Conservation (phyloP, 30 jellyfish, hydroid and myxozoan species). For the Hydractinia symbiolongicarpus region DNA sequence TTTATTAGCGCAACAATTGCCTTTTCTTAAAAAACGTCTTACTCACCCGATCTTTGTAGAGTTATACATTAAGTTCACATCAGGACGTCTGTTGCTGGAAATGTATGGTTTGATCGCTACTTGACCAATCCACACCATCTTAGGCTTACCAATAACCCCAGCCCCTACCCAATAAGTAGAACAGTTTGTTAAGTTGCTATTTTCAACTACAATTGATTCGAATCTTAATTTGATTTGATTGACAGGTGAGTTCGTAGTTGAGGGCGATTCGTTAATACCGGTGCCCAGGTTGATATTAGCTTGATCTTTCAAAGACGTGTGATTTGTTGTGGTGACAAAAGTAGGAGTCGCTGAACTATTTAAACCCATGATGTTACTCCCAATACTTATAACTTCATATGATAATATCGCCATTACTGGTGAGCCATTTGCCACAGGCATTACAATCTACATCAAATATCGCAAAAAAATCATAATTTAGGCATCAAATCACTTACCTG, state of each 20-base stretch:
- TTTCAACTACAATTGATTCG: conserved; percentile 47
- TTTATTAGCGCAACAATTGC: too few species aligned
- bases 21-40: too few species aligned
- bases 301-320: conserved; percentile 36
- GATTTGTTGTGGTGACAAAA: conserved; percentile 29
- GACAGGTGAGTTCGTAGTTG: conserved; percentile 18
- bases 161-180: conserved; percentile 89
- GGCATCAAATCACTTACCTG: too few species aligned
- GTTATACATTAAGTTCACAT: too few species aligned
- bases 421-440: conserved; percentile 41
- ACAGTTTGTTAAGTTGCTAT: conserved; percentile 52
- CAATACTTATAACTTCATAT: conserved; percentile 47
- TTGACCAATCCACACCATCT: conserved; percentile 92
- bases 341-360: conserved; percentile 59
- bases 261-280: conserved; percentile 39
- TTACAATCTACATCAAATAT: conserved; percentile 45
- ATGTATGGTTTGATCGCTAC: conserved; percentile 33
- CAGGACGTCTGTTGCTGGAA: conserved; percentile 6
- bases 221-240: conserved; percentile 46
- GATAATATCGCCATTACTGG: conserved; percentile 44
- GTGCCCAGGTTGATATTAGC: conserved; percentile 76
- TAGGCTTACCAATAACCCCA: conserved; percentile 69
- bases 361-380: conserved; percentile 55
- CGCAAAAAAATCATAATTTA: too few species aligned
- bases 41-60: too few species aligned